Base-by-base conservation (phyloP, 2,888 invertebrate genomes). In the Sphaerophoria taeniata region DNA sequence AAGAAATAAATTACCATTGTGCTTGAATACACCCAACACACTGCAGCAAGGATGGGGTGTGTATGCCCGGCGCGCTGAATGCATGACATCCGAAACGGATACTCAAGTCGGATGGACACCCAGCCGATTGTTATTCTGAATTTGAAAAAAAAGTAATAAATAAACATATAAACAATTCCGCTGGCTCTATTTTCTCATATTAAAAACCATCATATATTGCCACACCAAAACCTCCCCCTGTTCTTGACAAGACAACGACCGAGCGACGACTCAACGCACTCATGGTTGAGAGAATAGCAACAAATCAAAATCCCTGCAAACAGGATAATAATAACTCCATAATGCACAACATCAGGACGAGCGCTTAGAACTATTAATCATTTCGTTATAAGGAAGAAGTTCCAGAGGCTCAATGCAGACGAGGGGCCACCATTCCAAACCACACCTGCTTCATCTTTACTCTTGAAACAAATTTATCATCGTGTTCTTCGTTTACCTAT, bases 231-330 rank as follows among this genome's bases (percentile, higher is more conserved):
- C 77, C 73, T 47, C 78, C 80, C 79, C 61, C 75, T 24, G 39
- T 5, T 24, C 24, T 1, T 24, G 24, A 24, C 24, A 24, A 24
- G 24, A 24, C 24, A 24, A 24, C 24, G 6, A n/a, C n/a, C n/a
- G n/a, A n/a, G n/a, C n/a, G n/a, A 4, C 6, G 45, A 7, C n/a
- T 43, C 51, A 33, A 53, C 16, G 16, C 24, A 67, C 45, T 34
- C 36, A 16, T 45, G 36, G 24, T 33, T 24, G 31, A 24, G 36
- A 39, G 56, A 36, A 53, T 36, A 55, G 72, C 84, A 47, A 79
- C 84, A 85, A 85, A 85, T 85, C 84, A 80, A 85, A 67, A 84
- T 67, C 55, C 75, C 75, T 70, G 75, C 77, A 82, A 83, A 71
- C 80, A 69, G 74, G 67, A 72, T 71, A 76, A 72, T 71, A 76